These are phyloP conservation scores for Aurelia aurita complex sp. Pacific DNA, from an alignment of 30 jellyfish, hydroid and myxozoan species.

Conservation along the genomic window DNA sequence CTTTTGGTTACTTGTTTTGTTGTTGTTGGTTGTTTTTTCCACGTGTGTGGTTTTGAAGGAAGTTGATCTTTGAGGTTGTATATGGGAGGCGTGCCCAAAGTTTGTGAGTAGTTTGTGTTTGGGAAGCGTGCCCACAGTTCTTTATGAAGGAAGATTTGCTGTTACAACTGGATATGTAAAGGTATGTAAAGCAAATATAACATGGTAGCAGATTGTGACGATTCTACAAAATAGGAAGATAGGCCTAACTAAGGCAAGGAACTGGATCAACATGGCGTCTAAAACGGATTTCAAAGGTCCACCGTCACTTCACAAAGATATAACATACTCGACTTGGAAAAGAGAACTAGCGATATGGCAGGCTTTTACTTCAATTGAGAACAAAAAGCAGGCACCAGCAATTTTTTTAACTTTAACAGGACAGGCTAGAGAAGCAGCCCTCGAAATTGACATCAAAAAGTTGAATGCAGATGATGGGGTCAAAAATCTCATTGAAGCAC, in stretches of 20 bases:
- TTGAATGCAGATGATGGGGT: slow-evolving; percentile 33
- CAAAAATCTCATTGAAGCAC: slow-evolving; percentile 15
- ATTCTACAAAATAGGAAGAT: too few species aligned
- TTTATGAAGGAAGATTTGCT: too few species aligned
- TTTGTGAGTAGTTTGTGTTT: too few species aligned
- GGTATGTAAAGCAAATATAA: too few species aligned
- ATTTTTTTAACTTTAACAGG: slow-evolving; percentile 22
- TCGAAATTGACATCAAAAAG: slow-evolving; percentile 3
- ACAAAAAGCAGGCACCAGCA: slow-evolving; percentile 26
- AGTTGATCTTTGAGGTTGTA: too few species aligned
- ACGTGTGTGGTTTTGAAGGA: too few species aligned
- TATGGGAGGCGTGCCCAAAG: too few species aligned
- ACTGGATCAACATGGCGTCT: background rate
- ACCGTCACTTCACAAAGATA: slow-evolving; percentile 17
- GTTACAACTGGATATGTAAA: too few species aligned
- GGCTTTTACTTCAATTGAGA: slow-evolving; percentile 21
- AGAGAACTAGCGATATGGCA: slow-evolving; percentile 5
- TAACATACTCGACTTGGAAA: slow-evolving; percentile 27
- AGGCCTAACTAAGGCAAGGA: background rate
- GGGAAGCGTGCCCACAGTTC: too few species aligned
- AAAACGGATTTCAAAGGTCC: background rate
- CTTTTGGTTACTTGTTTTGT: too few species aligned
- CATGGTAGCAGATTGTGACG: too few species aligned
- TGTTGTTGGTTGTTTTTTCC: too few species aligned
- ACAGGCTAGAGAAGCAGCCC: slow-evolving; percentile 38